Evolutionary conservation across 1,140 invertebrate species (phyloP).

Genomic region (Cherax quadricarinatus): DNA sequence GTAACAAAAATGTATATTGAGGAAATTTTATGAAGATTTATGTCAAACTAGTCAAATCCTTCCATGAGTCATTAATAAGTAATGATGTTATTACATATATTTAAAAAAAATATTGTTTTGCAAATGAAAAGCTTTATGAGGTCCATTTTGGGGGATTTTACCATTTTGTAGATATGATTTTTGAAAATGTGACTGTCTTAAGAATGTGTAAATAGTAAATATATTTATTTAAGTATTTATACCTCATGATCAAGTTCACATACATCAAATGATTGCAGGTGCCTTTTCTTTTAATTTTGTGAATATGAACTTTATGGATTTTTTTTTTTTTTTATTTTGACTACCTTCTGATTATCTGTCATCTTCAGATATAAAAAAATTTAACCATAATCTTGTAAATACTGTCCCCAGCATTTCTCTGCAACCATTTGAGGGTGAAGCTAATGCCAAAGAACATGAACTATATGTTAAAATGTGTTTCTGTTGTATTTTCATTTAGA

Average conservation of each 20-base stretch:
- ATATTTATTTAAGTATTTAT: slow-evolving; percentile 45
- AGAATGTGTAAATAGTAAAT: slow-evolving; percentile 37
- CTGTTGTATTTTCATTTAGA: slow-evolving; percentile 37
- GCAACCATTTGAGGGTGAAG: slow-evolving; percentile 41
- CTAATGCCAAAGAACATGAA: slow-evolving; percentile 39
- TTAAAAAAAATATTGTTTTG: neutral
- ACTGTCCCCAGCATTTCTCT: neutral
- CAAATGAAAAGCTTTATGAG: neutral
- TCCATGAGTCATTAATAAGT: neutral
- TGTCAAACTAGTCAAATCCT: slow-evolving; percentile 25
- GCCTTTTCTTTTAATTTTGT: neutral
- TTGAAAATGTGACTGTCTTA: slow-evolving; percentile 33
- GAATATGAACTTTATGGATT: neutral
- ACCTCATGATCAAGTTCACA: slow-evolving; percentile 42
- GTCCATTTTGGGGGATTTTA: neutral
- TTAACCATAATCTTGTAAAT: neutral
- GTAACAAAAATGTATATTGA: neutral
- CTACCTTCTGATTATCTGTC: neutral
- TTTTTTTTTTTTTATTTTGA: neutral
- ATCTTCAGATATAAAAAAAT: neutral
- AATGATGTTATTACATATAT: slow-evolving; percentile 11
- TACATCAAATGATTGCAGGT: slow-evolving; percentile 27
- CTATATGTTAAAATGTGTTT: slow-evolving; percentile 20
- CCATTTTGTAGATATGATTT: slow-evolving; percentile 35
- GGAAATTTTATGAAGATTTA: neutral